These are phyloP conservation scores for Natrix natrix DNA, from an alignment of 2,797 vertebrate species.

Conservation along the genomic window DNA sequence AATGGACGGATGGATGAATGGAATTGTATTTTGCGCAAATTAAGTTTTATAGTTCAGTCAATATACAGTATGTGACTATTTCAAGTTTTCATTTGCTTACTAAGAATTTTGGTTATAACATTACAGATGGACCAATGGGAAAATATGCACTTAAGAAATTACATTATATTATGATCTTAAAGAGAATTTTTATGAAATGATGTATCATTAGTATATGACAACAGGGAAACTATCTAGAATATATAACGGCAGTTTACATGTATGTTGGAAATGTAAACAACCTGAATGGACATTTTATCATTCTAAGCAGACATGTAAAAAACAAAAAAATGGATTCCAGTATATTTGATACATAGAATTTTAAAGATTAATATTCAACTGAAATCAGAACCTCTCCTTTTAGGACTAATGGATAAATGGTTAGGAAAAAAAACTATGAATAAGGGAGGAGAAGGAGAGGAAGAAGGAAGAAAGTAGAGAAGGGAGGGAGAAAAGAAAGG, in stretches of 20 bases:
- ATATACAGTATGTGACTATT: not conserved
- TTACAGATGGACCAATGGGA: not conserved
- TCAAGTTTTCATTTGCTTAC: not conserved
- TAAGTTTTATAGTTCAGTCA: not conserved
- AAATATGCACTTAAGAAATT: not conserved
- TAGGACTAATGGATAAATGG: not conserved
- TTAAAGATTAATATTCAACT: not conserved
- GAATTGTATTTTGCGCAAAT: not conserved
- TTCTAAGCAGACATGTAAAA: not conserved
- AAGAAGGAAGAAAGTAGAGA: too few relatives aligned
- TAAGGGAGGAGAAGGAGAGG: too few relatives aligned
- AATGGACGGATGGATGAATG: not conserved
- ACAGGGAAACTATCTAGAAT: not conserved
- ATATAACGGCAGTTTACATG: not conserved
- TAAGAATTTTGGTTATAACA: not conserved
- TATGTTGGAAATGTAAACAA: not conserved
- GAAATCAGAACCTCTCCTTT: not conserved
- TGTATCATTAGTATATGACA: not conserved
- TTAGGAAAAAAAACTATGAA: not conserved
- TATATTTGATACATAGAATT: not conserved
- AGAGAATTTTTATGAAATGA: not conserved
- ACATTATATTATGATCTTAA: not conserved
- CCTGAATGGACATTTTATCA: not conserved
- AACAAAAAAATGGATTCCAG: not conserved
- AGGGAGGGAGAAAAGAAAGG: too few relatives aligned